Evolutionary conservation across 2,797 vertebrate species (phyloP), one percentile per base, ranked within the genome.

Genomic region (Clarias platycephalus): DNA sequence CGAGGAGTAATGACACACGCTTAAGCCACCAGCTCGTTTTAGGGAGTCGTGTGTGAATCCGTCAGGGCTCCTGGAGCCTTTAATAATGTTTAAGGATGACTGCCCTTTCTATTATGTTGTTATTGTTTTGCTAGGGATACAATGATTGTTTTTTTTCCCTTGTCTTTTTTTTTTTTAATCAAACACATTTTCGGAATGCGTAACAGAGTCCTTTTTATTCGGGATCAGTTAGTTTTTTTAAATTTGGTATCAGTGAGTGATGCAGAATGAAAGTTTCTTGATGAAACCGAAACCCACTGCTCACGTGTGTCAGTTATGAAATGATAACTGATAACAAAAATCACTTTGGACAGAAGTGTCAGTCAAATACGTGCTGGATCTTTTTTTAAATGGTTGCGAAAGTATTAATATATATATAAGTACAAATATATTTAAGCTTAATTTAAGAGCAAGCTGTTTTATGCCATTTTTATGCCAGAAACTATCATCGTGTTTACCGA

Each of bases 1-100:
- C 80, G 87, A 89, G 82, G 82, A 91, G 90, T 89, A 91, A 92
- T 92, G 91, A 91, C 91, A 88, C 88, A 80, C 85, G 5, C 58
- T 84, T 71, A 26, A 85, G 74, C 88, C 80, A 76, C 85, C 81
- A 83, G 37, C 86, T 86, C 34, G 90, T 74, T 63, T 79, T 63
- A 79, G 28, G 31, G 64, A 26, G 72, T 57, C 12, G 20, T 55
- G 63, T 31, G 63, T 34, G 79, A 67, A 16, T 67, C 53, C 31
- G 26, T 66, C 44, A 76, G 26, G 53, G 72, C 72, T 57, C 10
- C 40, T 28, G n/a, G 28, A 55, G n/a, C 22, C 31, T 12, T 76
- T 58, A 58, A 58, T 74, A 31, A 75, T 75, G 49, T 75, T 75
- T 31, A 75, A 31, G 49, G 72, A 5, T 31, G 49, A 31, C 49